Evolutionary conservation across 2,113 vertebrate species (phyloP).

Genomic region (Sus scrofa): DNA sequence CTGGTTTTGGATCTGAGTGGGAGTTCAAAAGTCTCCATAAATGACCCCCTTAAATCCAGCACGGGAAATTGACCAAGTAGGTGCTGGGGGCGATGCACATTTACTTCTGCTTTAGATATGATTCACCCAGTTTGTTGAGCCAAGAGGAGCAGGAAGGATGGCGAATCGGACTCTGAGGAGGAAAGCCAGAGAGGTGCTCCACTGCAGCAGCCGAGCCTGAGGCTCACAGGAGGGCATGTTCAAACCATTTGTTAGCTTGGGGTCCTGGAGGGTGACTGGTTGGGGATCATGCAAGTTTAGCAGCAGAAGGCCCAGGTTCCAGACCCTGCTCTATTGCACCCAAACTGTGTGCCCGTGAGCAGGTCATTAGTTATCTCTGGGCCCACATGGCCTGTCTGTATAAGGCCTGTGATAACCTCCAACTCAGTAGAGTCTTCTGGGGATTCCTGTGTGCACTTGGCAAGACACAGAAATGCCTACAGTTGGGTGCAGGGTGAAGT

Average conservation of each 20-base stretch:
- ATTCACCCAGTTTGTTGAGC: not conserved
- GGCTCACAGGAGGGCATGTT: not conserved
- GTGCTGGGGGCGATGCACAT: not conserved
- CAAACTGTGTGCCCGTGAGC: not conserved
- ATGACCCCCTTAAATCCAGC: not conserved
- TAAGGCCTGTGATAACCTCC: not conserved
- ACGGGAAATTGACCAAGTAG: conserved; percentile 2
- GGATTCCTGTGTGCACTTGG: not conserved
- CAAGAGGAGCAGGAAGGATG: not conserved
- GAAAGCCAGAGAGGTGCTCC: not conserved
- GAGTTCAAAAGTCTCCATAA: not conserved
- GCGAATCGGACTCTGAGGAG: not conserved
- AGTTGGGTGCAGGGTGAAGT: not conserved
- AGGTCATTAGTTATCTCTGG: not conserved
- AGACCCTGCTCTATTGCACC: not conserved
- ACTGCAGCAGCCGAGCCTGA: not conserved
- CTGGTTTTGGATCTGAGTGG: not conserved
- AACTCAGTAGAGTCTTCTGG: not conserved
- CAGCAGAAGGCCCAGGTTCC: not conserved
- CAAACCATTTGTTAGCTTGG: not conserved
- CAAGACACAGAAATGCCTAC: not conserved
- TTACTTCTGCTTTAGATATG: conserved; percentile 54
- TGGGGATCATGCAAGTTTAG: not conserved
- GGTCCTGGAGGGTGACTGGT: not conserved
- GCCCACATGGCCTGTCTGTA: not conserved